Conservation (phyloP, 1,140 invertebrate species). For the Holotrichia oblita region DNA sequence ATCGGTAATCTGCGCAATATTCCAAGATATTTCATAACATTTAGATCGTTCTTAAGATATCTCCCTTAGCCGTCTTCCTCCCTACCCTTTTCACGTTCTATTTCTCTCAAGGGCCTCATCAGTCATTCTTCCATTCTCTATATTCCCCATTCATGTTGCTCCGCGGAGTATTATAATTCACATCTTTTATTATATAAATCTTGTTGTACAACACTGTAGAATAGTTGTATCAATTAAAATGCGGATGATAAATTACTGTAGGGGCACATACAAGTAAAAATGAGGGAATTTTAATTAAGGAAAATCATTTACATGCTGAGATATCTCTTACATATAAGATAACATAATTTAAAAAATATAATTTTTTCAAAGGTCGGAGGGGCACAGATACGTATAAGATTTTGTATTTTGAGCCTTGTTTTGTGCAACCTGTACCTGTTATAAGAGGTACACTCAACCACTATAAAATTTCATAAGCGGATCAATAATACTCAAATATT, state of each 20-base stretch:
- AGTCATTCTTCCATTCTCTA: constrained; percentile 26
- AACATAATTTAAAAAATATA: too few relatives aligned
- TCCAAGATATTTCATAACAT: constrained; percentile 9
- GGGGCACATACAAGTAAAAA: background rate
- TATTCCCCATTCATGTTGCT: constrained; percentile 16
- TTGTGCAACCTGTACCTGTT: too few relatives aligned
- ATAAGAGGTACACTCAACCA: too few relatives aligned
- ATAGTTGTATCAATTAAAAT: constrained; percentile 25
- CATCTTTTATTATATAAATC: constrained; percentile 25
- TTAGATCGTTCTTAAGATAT: constrained; percentile 29
- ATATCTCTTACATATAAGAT: too few relatives aligned
- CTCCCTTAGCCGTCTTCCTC: background rate
- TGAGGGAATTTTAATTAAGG: background rate
- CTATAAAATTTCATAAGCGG: too few relatives aligned
- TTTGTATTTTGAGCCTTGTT: too few relatives aligned
- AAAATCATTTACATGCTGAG: background rate
- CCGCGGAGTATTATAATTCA: constrained; percentile 26
- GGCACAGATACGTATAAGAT: too few relatives aligned
- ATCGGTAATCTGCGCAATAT: constrained; percentile 12
- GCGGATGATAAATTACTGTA: constrained; percentile 10
- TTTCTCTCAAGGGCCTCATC: constrained; percentile 13
- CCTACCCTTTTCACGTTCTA: background rate
- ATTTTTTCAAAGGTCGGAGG: too few relatives aligned
- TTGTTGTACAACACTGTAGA: constrained; percentile 20
- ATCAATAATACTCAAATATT: too few relatives aligned